Percentiles rank a stretch among this genome's conserved stretches.
Evolutionary conservation across 2,888 invertebrate genomes (phyloP).

Genomic region (Parapristionchus giblindavisi): DNA sequence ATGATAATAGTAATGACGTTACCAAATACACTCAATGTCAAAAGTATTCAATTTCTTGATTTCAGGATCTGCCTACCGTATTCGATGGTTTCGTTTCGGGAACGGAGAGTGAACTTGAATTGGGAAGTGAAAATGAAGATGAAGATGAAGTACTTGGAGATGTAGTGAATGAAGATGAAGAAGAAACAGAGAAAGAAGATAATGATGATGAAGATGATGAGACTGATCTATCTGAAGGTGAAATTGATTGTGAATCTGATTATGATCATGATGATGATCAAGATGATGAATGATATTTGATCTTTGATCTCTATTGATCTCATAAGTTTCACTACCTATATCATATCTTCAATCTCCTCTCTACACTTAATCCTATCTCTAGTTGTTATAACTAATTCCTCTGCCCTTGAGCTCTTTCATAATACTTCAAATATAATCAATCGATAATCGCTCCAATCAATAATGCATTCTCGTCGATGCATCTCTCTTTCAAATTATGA

Average conservation of each 20-base stretch:
- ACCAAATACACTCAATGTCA: too few relatives aligned
- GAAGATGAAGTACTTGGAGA: constrained; percentile 35
- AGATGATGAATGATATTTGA: not conserved
- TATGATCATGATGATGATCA: constrained; percentile 5
- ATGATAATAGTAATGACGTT: too few relatives aligned
- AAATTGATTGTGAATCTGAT: constrained; percentile 29
- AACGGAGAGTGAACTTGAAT: constrained; percentile 14
- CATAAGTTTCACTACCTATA: too few relatives aligned
- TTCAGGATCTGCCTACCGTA: constrained; percentile 17
- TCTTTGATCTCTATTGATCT: not conserved
- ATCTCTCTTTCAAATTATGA: too few relatives aligned
- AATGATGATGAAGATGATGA: constrained; percentile 11
- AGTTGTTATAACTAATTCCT: too few relatives aligned
- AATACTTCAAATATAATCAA: too few relatives aligned
- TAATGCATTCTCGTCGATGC: too few relatives aligned
- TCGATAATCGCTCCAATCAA: too few relatives aligned
- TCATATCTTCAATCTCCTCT: too few relatives aligned
- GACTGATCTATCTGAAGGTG: constrained; percentile 29
- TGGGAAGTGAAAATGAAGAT: constrained; percentile 13
- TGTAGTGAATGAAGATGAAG: not conserved
- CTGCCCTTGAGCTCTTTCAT: too few relatives aligned
- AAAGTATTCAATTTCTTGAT: not conserved
- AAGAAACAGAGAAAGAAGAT: constrained; percentile 11
- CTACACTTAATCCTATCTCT: too few relatives aligned
- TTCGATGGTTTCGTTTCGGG: constrained; percentile 16